Base-by-base conservation (phyloP, 2,797 vertebrate species). In the Pipistrellus pipistrellus region DNA sequence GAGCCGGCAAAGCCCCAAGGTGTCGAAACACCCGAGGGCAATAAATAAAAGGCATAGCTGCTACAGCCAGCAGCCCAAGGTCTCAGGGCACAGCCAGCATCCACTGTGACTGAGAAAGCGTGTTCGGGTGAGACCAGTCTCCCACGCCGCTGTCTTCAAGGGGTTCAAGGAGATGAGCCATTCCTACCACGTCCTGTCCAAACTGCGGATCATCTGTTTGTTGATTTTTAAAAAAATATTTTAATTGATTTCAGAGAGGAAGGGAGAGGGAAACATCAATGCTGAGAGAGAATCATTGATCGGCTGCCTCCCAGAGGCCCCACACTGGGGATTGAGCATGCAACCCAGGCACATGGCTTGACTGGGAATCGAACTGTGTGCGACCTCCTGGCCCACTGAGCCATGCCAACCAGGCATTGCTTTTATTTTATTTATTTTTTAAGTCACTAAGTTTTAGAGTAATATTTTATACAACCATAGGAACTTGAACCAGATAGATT, bases 401-500 rank as follows among this genome's bases (percentile, higher is more conserved):
- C 23, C 55, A 57, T 9, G 23, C 55, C 55, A 57, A 57, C 23
- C 55, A 25, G 23, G 55, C 10, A 2, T 57, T 25, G 21, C 23
- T 12, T 57, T 57, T 57, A 7, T 41, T 38, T 23, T 57, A 8
- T 23, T 18, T 38, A n/a, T 38, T 27, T 62, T 69, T 62, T 17
- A 82, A 85, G 73, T 44, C 59, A 12, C 64, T 57, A 76, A 51
- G 35, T n/a, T 80, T 87, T 7, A 27, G 46, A 68, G 41, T 75
- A 14, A 68, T 55, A 9, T 69, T 87, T 85, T 71, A 85, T 8
- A 64, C 23, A 85, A 68, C 66, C 27, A 30, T 30, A 71, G 59
- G 69, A 87, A 51, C 20, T 41, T 88, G 81, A 95, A n/a, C 17
- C 12, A 80, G 80, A 94, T 2, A 11, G n/a, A n/a, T 84, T 66